Conservation (phyloP, 2,113 vertebrate genomes). For the Manacus vitellinus region DNA sequence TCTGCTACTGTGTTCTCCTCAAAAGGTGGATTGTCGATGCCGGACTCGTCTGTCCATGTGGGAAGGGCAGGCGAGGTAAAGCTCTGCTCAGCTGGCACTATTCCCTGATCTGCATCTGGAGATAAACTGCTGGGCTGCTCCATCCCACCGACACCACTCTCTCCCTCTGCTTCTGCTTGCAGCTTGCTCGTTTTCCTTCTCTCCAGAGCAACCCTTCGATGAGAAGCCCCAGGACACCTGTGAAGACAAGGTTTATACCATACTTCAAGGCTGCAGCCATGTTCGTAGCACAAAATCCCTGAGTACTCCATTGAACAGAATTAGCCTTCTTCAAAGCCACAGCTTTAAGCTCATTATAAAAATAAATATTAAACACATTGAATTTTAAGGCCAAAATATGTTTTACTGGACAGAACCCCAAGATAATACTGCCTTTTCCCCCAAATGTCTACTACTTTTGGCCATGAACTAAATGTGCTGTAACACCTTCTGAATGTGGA, state of each 20-base stretch:
- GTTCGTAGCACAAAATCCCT: not conserved
- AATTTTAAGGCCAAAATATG: not conserved
- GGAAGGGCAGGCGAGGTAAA: conserved; percentile 71
- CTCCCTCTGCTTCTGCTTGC: conserved; percentile 73
- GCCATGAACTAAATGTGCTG: not conserved
- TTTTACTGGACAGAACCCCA: not conserved
- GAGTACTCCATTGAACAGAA: not conserved
- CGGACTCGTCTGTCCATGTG: conserved; percentile 83
- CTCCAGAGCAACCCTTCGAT: conserved; percentile 83
- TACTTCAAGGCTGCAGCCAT: not conserved
- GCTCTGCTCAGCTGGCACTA: conserved; percentile 62
- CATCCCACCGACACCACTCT: conserved; percentile 52
- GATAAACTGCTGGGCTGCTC: conserved; percentile 76
- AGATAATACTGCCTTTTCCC: not conserved
- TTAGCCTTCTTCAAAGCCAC: not conserved
- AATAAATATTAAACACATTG: not conserved
- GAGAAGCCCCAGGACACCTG: conserved; percentile 92
- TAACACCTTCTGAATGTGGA: not conserved
- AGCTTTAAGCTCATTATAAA: not conserved
- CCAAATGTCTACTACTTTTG: not conserved
- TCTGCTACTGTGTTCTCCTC: conserved; percentile 88
- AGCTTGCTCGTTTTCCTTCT: conserved; percentile 72
- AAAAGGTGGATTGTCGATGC: conserved; percentile 91
- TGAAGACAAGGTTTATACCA: not conserved
- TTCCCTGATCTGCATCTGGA: conserved; percentile 66